Conservation (phyloP, 2,113 vertebrate species). For the Sylvia atricapilla region DNA sequence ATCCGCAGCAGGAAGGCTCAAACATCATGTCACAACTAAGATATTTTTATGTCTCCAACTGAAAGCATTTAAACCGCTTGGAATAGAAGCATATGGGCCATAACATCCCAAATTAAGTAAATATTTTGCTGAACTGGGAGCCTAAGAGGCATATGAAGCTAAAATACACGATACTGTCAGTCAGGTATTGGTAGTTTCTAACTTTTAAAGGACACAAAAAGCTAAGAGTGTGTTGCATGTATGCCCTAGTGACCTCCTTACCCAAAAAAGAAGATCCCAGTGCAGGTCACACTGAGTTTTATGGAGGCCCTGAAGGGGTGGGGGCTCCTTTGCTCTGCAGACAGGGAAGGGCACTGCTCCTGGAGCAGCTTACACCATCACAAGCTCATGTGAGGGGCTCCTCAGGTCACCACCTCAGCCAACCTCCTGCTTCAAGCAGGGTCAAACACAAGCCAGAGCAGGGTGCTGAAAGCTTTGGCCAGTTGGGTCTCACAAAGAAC, state of each 20-base stretch:
- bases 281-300: neutral
- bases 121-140: neutral
- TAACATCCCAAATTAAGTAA: neutral
- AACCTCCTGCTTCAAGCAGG: neutral
- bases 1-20: slow-evolving; percentile 39
- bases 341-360: neutral
- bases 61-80: neutral
- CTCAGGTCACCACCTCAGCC: neutral
- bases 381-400: neutral
- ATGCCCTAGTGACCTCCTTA: neutral
- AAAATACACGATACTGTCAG: neutral
- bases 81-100: neutral
- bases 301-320: neutral
- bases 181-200: neutral
- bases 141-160: neutral
- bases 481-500: neutral
- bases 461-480: neutral
- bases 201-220: neutral
- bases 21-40: slow-evolving; percentile 34
- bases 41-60: slow-evolving; percentile 43
- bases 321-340: neutral
- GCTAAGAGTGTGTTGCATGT: fast-evolving
- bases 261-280: no score
- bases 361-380: neutral
- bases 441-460: neutral